Evolutionary conservation across 2,888 invertebrate species (phyloP).

Genomic region (Phragmatobia fuliginosa): DNA sequence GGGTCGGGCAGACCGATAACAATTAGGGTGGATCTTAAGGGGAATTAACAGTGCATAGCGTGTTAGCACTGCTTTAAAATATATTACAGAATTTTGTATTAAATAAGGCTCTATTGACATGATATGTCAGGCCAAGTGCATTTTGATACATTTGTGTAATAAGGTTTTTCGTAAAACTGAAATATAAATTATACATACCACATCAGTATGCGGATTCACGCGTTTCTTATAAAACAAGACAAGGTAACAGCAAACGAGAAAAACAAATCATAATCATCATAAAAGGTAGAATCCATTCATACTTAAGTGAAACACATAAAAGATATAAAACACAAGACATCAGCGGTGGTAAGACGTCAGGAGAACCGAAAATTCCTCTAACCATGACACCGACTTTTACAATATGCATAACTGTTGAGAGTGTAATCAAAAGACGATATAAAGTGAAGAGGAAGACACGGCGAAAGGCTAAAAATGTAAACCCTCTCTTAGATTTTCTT

Average conservation of each 20-base stretch:
- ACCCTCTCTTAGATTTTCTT: slow-evolving; percentile 83
- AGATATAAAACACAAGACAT: slow-evolving; percentile 77
- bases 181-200: slow-evolving; percentile 28
- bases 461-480: slow-evolving; percentile 86
- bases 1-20: slow-evolving; percentile 81
- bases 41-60: slow-evolving; percentile 80
- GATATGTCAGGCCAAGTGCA: slow-evolving; percentile 3
- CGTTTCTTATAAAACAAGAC: slow-evolving; percentile 34
- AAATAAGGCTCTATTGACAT: not conserved
- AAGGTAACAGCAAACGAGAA: slow-evolving; percentile 44
- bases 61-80: slow-evolving; percentile 79
- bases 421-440: slow-evolving; percentile 87
- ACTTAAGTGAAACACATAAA: slow-evolving; percentile 74
- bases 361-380: slow-evolving; percentile 76
- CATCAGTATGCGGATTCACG: slow-evolving; percentile 20
- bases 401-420: slow-evolving; percentile 86
- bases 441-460: slow-evolving; percentile 84
- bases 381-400: slow-evolving; percentile 76
- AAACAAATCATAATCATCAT: slow-evolving; percentile 67
- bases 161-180: not conserved
- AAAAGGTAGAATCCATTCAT: slow-evolving; percentile 73
- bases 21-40: slow-evolving; percentile 85
- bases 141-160: slow-evolving; percentile 3
- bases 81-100: slow-evolving; percentile 21
- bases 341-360: slow-evolving; percentile 72